Base-by-base conservation (phyloP, 2,888 invertebrate genomes). In the Scaeva pyrastri region DNA sequence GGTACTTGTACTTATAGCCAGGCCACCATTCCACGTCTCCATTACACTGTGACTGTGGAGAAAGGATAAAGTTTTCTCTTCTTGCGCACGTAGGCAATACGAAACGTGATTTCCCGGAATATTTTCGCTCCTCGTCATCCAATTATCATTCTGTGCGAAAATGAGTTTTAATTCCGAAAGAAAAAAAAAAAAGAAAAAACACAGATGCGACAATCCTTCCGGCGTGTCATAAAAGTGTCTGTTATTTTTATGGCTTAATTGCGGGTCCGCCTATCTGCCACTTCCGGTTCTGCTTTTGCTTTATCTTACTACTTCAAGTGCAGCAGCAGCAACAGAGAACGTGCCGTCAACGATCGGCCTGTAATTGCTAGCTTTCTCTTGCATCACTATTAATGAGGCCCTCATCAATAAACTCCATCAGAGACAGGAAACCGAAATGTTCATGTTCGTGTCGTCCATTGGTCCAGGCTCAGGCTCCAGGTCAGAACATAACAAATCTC, bases 81-180 rank as follows among this genome's bases (percentile, higher is more conserved):
- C 82, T 82, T 82, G 86, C 77, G 82, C 86, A 87, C 86, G 86
- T 87, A 87, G 77, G 82, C 86, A 87, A 87, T 87, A 87, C 82
- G 82, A 87, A 87, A 87, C 86, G 86, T 87, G 87, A 87, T 87
- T 87, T 87, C 79, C 87, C 79, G 82, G 83, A 79, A 87, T 87
- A 83, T 83, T 87, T 75, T 83, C 78, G 78, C 81, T 83, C 72
- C 87, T 87, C 87, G 87, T 79, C 83, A 83, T 87, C 83, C 87
- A 87, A 87, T 87, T 87, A 87, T 87, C 83, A 87, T 87, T 83
- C 83, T 83, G 87, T 83, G 83, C 74, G 87, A 87, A 87, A 83
- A 87, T 87, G 83, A 87, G 83, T 87, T 87, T 87, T 87, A 87
- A 87, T 87, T 87, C 78, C 75, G 74, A 79, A 83, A 83, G 21